Evolutionary conservation across 2,888 invertebrate genomes (phyloP).

Genomic region (Arrhopalites spinosus): DNA sequence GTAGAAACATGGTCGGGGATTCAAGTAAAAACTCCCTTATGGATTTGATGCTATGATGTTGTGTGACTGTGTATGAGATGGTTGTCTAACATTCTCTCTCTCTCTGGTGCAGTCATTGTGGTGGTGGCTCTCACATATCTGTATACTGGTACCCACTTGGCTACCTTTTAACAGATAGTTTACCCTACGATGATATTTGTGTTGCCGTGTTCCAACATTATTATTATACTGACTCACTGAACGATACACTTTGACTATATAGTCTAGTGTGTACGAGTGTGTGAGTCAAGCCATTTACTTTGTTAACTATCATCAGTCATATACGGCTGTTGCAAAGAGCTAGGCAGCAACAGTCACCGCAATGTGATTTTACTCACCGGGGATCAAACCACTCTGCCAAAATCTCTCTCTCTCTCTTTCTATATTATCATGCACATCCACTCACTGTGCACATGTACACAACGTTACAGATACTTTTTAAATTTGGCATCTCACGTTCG

Average conservation of each 20-base stretch:
- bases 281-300: background rate
- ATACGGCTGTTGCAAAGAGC: background rate
- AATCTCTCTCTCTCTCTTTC: background rate
- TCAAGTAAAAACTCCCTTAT: no score
- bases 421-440: background rate
- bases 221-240: no score
- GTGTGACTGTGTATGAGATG: no score
- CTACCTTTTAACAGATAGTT: conserved; percentile 11
- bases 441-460: background rate
- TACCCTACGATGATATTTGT: conserved; percentile 17
- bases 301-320: no score
- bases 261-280: conserved; percentile 1
- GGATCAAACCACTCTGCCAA: conserved; percentile 22
- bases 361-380: conserved; percentile 22
- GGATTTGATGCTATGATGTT: conserved; percentile 2
- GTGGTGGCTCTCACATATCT: conserved; percentile 21
- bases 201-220: background rate
- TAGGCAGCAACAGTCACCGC: background rate
- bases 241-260: background rate
- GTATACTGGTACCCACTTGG: background rate
- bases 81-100: no score
- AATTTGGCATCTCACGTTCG: conserved; percentile 30
- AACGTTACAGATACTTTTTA: conserved; percentile 18
- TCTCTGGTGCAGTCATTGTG: conserved; percentile 16
- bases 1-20: conserved; percentile 25